Base-by-base conservation (phyloP, 2,888 invertebrate genomes). In the Tineola bisselliella region DNA sequence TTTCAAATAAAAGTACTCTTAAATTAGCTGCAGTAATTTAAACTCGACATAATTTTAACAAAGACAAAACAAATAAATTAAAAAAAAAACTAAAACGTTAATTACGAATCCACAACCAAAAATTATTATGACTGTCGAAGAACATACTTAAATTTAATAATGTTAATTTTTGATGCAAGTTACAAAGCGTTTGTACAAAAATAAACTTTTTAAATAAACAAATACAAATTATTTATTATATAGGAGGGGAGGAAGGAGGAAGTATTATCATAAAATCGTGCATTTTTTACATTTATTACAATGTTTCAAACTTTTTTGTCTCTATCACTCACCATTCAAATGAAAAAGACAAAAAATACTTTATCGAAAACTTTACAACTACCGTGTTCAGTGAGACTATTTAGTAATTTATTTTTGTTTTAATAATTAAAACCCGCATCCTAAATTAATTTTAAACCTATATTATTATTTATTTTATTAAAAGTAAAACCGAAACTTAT, bases 1-100 rank as follows among this genome's bases (percentile, higher is more conserved):
- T 84, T 86, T 73, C 83, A 82, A 82, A 77, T 79, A 83, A 81
- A 56, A 75, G 75, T 76, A 79, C 69, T 67, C 70, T 78, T 87
- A 86, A 84, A 84, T 84, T 77, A 80, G 79, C 81, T 79, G 86
- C 84, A 84, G 82, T 31, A 31, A 52, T 44, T 57, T 76, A 80
- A 80, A 83, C 76, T 75, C 76, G 75, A 73, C 66, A 75, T 79
- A 66, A 79, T 69, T 73, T 78, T 78, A 81, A 81, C 80, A 82
- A 79, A 75, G 73, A 73, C 73, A 74, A 72, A 67, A n/a, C n/a
- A 70, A 67, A 68, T 70, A 70, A 72, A 38, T 38, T 4, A 38
- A 38, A 38, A 38, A 38, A 38, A 38, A 38, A n/a, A 38, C 10
- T 6, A 38, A 38, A 38, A n/a, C n/a, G n/a, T n/a, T n/a, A n/a